A percentile compares a stretch with the other conserved stretches of the same genome.
phyloP scores from a whole-genome alignment of 2,888 invertebrate species.

The Lacanobia wlatinum region DNA sequence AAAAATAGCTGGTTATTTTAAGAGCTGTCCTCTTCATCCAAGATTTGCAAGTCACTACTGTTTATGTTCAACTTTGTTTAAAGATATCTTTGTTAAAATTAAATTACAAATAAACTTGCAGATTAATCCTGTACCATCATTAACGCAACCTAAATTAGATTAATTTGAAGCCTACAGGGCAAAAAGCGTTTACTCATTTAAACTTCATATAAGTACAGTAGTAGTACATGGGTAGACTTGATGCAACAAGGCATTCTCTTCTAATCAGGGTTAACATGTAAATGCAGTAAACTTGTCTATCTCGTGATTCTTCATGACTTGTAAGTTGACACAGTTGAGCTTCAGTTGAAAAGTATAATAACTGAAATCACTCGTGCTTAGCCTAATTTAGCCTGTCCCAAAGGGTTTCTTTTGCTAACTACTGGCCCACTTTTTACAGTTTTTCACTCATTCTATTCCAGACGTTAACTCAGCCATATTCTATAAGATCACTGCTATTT shows the following conservation, averaged over 20 bases:
- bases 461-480: background rate
- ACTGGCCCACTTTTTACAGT: background rate
- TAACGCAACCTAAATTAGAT: background rate
- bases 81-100: slow-evolving; percentile 14
- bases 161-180: background rate
- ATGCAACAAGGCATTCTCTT: too few relatives aligned
- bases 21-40: slow-evolving; percentile 30
- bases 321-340: background rate
- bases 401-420: background rate
- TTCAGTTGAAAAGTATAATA: background rate
- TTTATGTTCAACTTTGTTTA: background rate
- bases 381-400: background rate
- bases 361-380: background rate
- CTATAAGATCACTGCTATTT: slow-evolving; percentile 7
- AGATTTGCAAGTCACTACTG: slow-evolving; percentile 37
- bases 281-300: background rate
- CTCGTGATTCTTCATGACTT: background rate
- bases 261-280: too few relatives aligned
- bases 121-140: background rate
- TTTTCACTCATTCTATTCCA: background rate
- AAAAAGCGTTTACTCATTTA: too few relatives aligned
- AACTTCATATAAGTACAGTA: too few relatives aligned
- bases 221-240: too few relatives aligned
- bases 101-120: background rate
- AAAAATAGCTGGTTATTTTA: slow-evolving; percentile 28